Evolutionary conservation across 37 sponge, comb jelly and placozoan genomes (phyloP), one percentile per base, ranked within the genome.

Genomic region (Crambe crambe): DNA sequence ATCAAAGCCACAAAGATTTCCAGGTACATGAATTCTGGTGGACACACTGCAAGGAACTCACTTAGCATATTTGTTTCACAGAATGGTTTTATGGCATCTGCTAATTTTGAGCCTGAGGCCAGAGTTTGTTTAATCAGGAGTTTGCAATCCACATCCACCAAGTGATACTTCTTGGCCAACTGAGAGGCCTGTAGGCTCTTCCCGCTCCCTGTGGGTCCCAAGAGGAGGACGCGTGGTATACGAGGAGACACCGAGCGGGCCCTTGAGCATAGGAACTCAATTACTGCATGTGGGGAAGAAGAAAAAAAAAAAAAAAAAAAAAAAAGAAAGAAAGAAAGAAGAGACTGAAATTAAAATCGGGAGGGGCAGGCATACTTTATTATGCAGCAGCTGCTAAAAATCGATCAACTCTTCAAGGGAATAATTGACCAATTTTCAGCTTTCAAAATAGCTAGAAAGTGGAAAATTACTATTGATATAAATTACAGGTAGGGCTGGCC

Each of bases 161-260:
- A 67, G 1, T 74, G 47, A 68, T 98, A 98, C 74, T 89, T 90
- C 59, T 72, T 73, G 27, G 94, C 80, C 70, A 98, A 71, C 58
- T 82, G 56, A 10, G 81, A 69, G 17, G 96, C 99, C 32, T 93
- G 94, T 26, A 88, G 37, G 21, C 81, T 93, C 86, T 93, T 98
- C 21, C 99, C 99, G 70, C 89, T 83, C 0, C 96, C 99, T 34
- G 83, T 82, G 21, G 99, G 96, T 32, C 96, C 99, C 56, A 95
- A 80, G 9, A 98, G 80, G 17, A 96, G 68, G 22, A 98, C 87
- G 8, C 94, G 82, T 0, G 99, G 99, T 20, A 84, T 90, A 43
- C 77, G 75, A 27, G 99, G 99, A 17, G 99, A 87, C 15, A 60
- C 75, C 12, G 81, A 69, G 6, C 96, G 75, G 17, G 26, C 32